Base-by-base conservation (phyloP, 2,888 invertebrate genomes). In the Callinectes sapidus region DNA sequence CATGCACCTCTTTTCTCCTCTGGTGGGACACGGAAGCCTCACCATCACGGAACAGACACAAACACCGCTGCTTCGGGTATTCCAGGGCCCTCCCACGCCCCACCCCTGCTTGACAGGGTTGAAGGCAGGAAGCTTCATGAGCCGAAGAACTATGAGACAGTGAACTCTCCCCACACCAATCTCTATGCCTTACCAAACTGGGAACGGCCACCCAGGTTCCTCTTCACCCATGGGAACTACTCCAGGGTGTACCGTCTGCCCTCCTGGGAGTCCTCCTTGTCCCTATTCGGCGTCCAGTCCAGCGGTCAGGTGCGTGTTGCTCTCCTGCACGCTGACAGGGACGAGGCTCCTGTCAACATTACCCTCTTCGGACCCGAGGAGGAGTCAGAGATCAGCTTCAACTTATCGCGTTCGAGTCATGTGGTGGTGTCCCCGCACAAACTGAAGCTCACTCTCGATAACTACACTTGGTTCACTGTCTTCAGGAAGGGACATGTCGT, bases 161-260 rank as follows among this genome's bases (percentile, higher is more conserved):
- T 81, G 81, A 81, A 81, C 16, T 18, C 16, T 3, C 35, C 81
- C 18, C 35, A 0, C 81, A 81, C 35, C 35, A n/a, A n/a, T 16
- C 8, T 2, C 3, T 81, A 35, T 35, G 81, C 35, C n/a, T 81
- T 81, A 18, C 81, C 81, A 10, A 81, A 81, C 81, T 81, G 81
- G 81, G 35, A 81, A 3, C 81, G 81, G 35, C 35, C 81, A 0
- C 81, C 81, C 0, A 35, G 14, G 32, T 13, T 16, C 35, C 81
- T 81, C 81, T 13, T 13, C 81, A 81, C 81, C 13, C 32, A 35
- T 2, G 32, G 81, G 81, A 81, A 35, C 81, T 35, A 81, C 81
- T 81, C 81, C 81, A 81, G 81, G 81, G 81, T 81, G 35, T 81
- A 81, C 81, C 81, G 35, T n/a, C 81, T 81, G 81, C 35, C 81